Percentiles rank a stretch among this genome's conserved stretches.
These are phyloP conservation scores for Trachelipus rathkii DNA, from an alignment of 1,140 invertebrate species.

Conservation along the genomic window DNA sequence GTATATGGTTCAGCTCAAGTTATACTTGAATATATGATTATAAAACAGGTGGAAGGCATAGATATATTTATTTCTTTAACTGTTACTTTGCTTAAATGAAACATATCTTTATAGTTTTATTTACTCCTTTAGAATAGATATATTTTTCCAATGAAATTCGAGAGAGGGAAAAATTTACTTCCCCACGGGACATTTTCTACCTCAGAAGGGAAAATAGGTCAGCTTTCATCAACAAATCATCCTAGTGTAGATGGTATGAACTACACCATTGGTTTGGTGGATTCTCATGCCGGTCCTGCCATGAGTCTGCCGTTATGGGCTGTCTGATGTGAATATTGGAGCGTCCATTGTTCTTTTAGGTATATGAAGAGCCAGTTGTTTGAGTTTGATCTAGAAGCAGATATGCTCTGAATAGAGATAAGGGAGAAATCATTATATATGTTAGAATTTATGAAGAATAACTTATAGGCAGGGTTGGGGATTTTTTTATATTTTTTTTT, in stretches of 20 bases:
- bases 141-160: too few relatives aligned
- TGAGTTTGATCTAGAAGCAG: constrained; percentile 59
- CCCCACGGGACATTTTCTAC: too few relatives aligned
- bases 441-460: constrained; percentile 44
- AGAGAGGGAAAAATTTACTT: too few relatives aligned
- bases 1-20: too few relatives aligned
- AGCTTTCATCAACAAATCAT: not conserved
- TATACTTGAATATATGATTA: too few relatives aligned
- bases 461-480: too few relatives aligned
- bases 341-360: constrained; percentile 54
- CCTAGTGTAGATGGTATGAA: constrained; percentile 58
- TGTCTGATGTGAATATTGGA: constrained; percentile 52
- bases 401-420: constrained; percentile 54
- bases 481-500: too few relatives aligned
- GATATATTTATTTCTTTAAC: too few relatives aligned
- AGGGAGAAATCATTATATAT: constrained; percentile 3
- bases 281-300: constrained; percentile 57
- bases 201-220: not conserved
- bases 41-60: too few relatives aligned
- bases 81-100: too few relatives aligned
- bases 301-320: constrained; percentile 54
- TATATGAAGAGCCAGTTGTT: constrained; percentile 57
- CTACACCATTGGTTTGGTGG: constrained; percentile 58
- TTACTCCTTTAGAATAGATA: too few relatives aligned
- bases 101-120: too few relatives aligned